Conservation (phyloP, 2,113 vertebrate species). For the Nyctereutes procyonoides region DNA sequence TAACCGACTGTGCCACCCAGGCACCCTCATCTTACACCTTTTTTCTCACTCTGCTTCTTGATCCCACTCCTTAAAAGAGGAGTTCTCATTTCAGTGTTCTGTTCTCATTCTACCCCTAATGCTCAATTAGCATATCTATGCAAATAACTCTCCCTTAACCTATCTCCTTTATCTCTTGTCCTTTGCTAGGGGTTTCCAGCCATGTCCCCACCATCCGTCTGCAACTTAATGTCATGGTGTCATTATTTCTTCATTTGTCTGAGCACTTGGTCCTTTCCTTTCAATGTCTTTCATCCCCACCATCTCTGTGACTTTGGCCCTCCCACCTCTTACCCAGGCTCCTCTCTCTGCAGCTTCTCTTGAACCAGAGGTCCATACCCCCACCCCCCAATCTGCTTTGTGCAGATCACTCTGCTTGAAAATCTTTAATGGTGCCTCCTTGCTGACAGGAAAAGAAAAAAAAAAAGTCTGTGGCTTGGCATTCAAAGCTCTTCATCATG, state of each 20-base stretch:
- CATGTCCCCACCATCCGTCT: neutral
- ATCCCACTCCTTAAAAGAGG: neutral
- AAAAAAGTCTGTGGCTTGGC: neutral
- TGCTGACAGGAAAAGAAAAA: neutral
- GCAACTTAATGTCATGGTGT: no score
- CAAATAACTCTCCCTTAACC: neutral
- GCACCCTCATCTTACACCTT: neutral
- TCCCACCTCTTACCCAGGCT: neutral
- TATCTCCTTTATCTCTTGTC: neutral
- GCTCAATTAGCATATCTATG: fast-evolving
- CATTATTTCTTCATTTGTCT: neutral
- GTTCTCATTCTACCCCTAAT: neutral
- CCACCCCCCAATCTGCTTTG: neutral
- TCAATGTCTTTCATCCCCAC: neutral
- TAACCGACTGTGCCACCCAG: neutral
- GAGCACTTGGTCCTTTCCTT: neutral
- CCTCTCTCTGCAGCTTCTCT: neutral
- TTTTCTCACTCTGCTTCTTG: neutral
- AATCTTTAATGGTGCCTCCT: neutral
- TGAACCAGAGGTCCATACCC: neutral
- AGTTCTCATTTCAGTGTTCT: neutral
- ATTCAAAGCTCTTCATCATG: neutral
- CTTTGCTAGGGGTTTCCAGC: neutral
- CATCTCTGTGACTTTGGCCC: neutral
- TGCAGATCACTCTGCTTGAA: neutral